These are phyloP conservation scores for Astyanax mexicanus DNA, from an alignment of 2,797 vertebrate genomes.

Conservation along the genomic window DNA sequence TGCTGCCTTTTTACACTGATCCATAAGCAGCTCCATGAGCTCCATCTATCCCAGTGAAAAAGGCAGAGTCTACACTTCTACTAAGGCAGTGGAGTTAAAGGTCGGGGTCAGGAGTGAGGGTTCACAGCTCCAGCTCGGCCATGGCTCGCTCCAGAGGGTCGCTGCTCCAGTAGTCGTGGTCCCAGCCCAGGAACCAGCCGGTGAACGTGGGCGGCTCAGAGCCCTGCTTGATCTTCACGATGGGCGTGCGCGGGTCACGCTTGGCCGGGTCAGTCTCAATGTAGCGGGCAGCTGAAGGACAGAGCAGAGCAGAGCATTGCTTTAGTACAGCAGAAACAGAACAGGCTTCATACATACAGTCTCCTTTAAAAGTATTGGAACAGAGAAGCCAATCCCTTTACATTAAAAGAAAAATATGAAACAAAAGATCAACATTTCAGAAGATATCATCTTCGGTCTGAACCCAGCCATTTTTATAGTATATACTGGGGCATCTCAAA, in stretches of 20 bases:
- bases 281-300: constrained; percentile 84
- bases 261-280: constrained; percentile 92
- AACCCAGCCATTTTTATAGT: too few species aligned
- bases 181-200: constrained; percentile 98
- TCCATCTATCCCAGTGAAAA: constrained; percentile 1
- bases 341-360: too few species aligned
- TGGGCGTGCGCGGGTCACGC: constrained; percentile 87
- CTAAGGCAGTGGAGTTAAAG: constrained; percentile 54
- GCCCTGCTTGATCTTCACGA: constrained; percentile 88
- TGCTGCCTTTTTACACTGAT: constrained; percentile 40
- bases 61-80: constrained; percentile 38
- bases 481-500: too few species aligned
- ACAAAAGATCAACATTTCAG: too few species aligned
- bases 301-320: background rate
- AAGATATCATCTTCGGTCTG: too few species aligned
- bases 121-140: constrained; percentile 87
- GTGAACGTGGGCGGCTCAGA: constrained; percentile 94
- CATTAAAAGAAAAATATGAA: too few species aligned
- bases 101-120: constrained; percentile 31
- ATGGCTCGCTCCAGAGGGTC: constrained; percentile 91
- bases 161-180: constrained; percentile 90
- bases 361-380: too few species aligned
- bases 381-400: too few species aligned
- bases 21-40: background rate
- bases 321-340: too few species aligned